Percentiles rank a stretch among this genome's conserved stretches.
Evolutionary conservation across 2,888 invertebrate genomes (phyloP).

Genomic region (Geophilus truncorum): DNA sequence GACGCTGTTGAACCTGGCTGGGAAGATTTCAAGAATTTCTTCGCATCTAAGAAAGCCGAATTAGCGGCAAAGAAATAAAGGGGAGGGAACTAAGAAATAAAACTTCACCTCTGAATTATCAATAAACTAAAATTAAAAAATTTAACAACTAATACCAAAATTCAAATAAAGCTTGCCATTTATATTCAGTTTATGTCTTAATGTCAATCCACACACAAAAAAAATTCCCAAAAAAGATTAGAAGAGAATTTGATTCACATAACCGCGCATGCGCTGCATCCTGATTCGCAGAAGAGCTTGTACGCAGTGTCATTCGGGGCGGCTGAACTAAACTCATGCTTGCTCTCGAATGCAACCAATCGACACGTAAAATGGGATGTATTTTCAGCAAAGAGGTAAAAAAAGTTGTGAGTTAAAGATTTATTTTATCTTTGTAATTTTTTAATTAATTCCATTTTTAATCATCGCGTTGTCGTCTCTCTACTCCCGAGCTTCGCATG

Average conservation of each 20-base stretch:
- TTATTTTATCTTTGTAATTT: neutral
- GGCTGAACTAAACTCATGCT: neutral
- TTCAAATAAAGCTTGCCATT: neutral
- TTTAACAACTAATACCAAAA: neutral
- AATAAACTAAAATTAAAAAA: no score
- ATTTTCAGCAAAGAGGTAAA: slow-evolving; percentile 25
- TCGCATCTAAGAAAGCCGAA: neutral
- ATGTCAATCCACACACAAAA: no score
- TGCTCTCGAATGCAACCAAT: neutral
- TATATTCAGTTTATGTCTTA: no score
- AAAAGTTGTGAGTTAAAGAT: neutral
- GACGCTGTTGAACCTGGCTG: slow-evolving; percentile 46
- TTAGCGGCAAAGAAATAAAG: neutral
- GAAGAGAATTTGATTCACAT: neutral
- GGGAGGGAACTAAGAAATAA: neutral
- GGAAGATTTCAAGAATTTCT: neutral
- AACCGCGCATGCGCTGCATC: neutral
- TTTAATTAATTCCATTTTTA: neutral
- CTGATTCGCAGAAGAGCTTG: neutral
- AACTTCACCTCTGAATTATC: no score
- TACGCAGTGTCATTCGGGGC: neutral
- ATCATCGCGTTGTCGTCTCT: neutral
- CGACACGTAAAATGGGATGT: neutral
- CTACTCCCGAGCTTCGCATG: neutral
- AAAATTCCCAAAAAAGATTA: neutral